Percentiles rank a stretch among this genome's conserved stretches.
Evolutionary conservation across 2,797 vertebrate species (phyloP).

Genomic region (Chlorospingus semifuscus): DNA sequence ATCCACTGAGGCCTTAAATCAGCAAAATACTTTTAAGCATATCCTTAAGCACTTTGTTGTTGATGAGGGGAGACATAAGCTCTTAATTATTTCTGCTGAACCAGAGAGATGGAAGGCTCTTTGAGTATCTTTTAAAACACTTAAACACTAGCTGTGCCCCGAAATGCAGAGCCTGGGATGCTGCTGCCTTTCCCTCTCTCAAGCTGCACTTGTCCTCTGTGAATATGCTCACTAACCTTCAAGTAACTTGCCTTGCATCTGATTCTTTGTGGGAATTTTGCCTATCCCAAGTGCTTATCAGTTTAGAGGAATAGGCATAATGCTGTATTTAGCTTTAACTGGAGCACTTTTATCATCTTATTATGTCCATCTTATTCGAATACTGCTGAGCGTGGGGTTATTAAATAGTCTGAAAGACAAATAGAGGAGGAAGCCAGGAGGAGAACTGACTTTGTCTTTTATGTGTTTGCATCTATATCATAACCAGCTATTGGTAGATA

Average conservation of each 20-base stretch:
- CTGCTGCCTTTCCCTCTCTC: background rate
- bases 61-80: background rate
- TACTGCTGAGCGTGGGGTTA: background rate
- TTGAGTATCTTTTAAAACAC: background rate
- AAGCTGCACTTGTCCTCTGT: background rate
- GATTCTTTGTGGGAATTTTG: background rate
- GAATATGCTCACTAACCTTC: background rate
- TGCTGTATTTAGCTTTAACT: background rate
- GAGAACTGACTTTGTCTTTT: background rate
- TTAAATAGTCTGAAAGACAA: constrained; percentile 3
- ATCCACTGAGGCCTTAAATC: background rate
- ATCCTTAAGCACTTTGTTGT: background rate
- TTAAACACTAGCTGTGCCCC: background rate
- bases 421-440: background rate
- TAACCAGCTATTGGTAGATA: background rate
- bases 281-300: background rate
- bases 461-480: background rate
- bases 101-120: background rate
- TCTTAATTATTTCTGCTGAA: constrained; percentile 22
- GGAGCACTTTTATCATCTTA: background rate
- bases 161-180: background rate
- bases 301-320: background rate
- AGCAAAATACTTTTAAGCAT: background rate
- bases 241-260: background rate
- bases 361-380: background rate